phyloP scores from a whole-genome alignment of 2,888 invertebrate genomes.

The Polyommatus icarus region DNA sequence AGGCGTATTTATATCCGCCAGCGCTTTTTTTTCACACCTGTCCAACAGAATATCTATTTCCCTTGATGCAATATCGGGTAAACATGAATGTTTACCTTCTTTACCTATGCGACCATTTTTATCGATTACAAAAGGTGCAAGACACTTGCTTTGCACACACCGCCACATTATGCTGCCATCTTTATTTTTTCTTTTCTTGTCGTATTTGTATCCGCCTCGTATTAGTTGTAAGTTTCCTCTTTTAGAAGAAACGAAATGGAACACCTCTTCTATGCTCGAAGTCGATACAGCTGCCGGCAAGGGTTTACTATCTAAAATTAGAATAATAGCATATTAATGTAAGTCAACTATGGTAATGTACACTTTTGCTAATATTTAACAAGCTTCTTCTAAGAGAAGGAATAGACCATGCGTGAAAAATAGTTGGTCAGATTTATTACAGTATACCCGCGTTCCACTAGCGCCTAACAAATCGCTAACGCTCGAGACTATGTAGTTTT shows the following conservation, averaged over 20 bases:
- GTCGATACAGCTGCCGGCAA: background rate
- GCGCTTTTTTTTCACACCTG: background rate
- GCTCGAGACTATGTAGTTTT: no score
- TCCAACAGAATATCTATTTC: constrained; percentile 11
- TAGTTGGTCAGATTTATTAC: no score
- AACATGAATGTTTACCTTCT: constrained; percentile 23
- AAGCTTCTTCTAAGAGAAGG: no score
- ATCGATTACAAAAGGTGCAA: constrained; percentile 8
- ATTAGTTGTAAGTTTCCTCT: constrained; percentile 20
- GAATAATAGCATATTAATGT: background rate
- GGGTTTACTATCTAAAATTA: background rate
- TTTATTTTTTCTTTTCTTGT: constrained; percentile 23
- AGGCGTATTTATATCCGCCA: background rate
- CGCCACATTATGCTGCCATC: background rate
- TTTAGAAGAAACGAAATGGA: constrained; percentile 16
- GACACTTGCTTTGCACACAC: background rate
- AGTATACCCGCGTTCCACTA: no score
- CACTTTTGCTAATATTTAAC: background rate
- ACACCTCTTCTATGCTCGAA: background rate
- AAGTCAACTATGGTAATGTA: background rate
- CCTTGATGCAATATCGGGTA: constrained; percentile 13
- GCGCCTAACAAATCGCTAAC: no score
- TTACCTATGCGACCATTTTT: background rate
- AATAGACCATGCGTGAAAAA: no score
- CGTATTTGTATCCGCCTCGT: background rate